Evolutionary conservation across 2,113 vertebrate genomes (phyloP).

Genomic region (Casuarius casuarius): DNA sequence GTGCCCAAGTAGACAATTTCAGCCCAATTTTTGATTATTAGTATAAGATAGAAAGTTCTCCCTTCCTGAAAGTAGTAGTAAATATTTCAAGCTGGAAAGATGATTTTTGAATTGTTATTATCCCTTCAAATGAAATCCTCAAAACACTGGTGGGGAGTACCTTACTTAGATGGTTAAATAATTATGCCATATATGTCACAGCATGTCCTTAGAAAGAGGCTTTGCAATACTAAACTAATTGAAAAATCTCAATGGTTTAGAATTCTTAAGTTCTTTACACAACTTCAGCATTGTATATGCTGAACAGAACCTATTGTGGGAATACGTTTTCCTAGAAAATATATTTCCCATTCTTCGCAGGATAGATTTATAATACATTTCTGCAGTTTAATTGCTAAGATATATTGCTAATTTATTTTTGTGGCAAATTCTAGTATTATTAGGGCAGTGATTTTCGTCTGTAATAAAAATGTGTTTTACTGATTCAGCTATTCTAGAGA

Average conservation of each 20-base stretch:
- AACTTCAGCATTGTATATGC: background rate
- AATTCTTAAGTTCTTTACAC: background rate
- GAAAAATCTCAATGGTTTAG: background rate
- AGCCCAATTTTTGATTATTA: background rate
- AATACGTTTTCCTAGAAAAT: background rate
- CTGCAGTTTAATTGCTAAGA: constrained; percentile 37
- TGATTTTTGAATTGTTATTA: background rate
- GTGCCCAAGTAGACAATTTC: background rate
- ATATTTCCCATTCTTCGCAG: background rate
- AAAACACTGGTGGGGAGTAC: background rate
- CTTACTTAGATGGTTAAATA: background rate
- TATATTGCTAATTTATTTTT: constrained; percentile 33
- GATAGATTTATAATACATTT: constrained; percentile 1
- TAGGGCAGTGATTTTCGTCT: constrained; percentile 31
- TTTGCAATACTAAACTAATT: background rate
- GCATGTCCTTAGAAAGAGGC: background rate
- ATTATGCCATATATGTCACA: background rate
- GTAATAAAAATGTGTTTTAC: constrained; percentile 20
- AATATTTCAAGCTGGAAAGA: background rate
- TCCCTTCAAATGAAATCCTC: background rate
- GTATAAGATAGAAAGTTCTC: background rate
- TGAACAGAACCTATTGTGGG: background rate
- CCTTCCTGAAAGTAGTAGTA: background rate
- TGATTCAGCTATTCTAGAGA: constrained; percentile 18
- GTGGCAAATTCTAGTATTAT: constrained; percentile 14